These are phyloP conservation scores for Triplophysa yarkandensis DNA, from an alignment of 2,797 vertebrate species.

Conservation along the genomic window DNA sequence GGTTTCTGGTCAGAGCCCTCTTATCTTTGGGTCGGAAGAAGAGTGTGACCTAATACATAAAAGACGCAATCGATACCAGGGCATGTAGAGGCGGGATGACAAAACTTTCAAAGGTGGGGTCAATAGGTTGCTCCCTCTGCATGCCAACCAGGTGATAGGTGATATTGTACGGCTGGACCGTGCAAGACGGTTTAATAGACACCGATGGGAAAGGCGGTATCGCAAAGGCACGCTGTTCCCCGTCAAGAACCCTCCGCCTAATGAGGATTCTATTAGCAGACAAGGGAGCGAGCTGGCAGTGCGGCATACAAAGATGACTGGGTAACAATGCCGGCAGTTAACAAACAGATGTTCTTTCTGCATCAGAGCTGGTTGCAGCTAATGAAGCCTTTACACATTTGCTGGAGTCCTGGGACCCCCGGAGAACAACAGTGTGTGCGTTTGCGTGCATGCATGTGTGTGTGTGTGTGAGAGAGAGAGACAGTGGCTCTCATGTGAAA, in stretches of 20 bases:
- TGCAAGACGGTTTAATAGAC: slow-evolving; percentile 19
- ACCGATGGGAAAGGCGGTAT: slow-evolving; percentile 64
- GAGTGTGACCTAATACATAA: slow-evolving; percentile 37
- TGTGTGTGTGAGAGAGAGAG: slow-evolving; percentile 33
- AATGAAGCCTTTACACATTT: slow-evolving; percentile 80
- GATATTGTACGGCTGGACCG: slow-evolving; percentile 56
- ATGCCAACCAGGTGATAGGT: slow-evolving; percentile 49
- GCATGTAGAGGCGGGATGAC: slow-evolving; percentile 35
- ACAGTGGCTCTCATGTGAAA: slow-evolving; percentile 15
- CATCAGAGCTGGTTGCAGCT: slow-evolving; percentile 73
- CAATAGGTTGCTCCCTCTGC: slow-evolving; percentile 11
- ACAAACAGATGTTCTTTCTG: slow-evolving; percentile 81
- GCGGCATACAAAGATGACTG: slow-evolving; percentile 78
- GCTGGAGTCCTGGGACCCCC: slow-evolving; percentile 70
- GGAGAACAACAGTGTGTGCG: slow-evolving; percentile 47
- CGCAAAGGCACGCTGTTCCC: slow-evolving; percentile 65
- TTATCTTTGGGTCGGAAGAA: slow-evolving; percentile 48
- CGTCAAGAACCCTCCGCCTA: slow-evolving; percentile 67
- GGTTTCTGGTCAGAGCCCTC: slow-evolving; percentile 50
- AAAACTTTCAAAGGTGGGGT: slow-evolving; percentile 46
- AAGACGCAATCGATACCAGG: slow-evolving; percentile 39
- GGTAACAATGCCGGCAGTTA: slow-evolving; percentile 81
- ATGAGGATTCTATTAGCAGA: slow-evolving; percentile 83
- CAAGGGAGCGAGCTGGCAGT: slow-evolving; percentile 74
- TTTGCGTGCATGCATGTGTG: slow-evolving; percentile 14